A percentile compares a stretch with the other conserved stretches of the same genome.
phyloP scores from a whole-genome alignment of 2,113 vertebrate species.

The Chlorocebus sabaeus region DNA sequence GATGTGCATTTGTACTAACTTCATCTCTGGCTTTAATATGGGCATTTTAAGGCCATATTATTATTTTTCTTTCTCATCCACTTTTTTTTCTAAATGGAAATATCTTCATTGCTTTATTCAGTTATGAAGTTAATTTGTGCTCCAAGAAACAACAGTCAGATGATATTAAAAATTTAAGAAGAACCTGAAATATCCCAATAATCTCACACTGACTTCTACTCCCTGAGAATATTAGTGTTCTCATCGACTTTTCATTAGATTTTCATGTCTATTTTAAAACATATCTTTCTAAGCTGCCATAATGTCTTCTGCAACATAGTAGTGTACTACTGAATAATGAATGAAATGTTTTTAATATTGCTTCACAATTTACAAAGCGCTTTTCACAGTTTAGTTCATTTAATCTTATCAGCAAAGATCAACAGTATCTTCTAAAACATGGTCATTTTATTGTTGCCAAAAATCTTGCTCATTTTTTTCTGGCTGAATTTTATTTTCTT shows the following conservation, averaged over 20 bases:
- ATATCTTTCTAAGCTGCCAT: constrained; percentile 8
- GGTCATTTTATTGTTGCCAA: constrained; percentile 16
- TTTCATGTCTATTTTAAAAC: not conserved
- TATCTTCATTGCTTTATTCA: constrained; percentile 38
- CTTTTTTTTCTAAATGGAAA: constrained; percentile 34
- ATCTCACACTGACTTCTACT: not conserved
- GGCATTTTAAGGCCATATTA: constrained; percentile 18
- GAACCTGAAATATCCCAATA: not conserved
- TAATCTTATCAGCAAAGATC: constrained; percentile 17
- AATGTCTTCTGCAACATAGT: not conserved
- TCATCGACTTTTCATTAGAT: not conserved
- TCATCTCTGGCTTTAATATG: not conserved
- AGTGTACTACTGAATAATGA: constrained; percentile 1
- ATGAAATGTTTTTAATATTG: not conserved
- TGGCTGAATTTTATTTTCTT: not conserved
- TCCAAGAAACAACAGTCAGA: not conserved
- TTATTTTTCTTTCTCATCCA: constrained; percentile 47
- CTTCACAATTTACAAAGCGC: not conserved
- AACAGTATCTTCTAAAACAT: not conserved
- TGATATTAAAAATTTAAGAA: not conserved
- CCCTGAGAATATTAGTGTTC: not conserved
- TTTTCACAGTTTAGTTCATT: constrained; percentile 46
- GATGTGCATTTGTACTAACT: constrained; percentile 39
- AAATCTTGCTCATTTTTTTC: not conserved
- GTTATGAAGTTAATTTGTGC: constrained; percentile 27